These are phyloP conservation scores for Prolemur simus DNA, from an alignment of 2,113 vertebrate species.

Conservation along the genomic window DNA sequence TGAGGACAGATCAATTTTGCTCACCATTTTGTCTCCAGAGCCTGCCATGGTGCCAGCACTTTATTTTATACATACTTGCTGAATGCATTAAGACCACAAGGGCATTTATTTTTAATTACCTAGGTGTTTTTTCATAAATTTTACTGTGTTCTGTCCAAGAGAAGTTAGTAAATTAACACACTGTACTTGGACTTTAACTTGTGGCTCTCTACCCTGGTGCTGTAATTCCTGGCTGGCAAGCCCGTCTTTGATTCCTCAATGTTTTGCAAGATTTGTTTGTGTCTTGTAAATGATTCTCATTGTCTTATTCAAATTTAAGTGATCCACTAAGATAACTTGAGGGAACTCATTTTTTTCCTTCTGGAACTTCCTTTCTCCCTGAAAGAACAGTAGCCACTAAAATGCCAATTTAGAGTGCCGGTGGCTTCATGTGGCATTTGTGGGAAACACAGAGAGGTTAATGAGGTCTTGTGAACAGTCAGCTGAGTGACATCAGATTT, in stretches of 20 bases:
- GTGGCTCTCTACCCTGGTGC: not conserved
- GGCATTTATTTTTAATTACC: not conserved
- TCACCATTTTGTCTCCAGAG: not conserved
- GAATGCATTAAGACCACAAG: not conserved
- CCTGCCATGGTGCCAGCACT: not conserved
- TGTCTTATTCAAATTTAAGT: not conserved
- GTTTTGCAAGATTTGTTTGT: not conserved
- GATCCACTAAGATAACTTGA: not conserved
- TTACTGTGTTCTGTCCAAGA: not conserved
- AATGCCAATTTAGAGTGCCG: conserved; percentile 26
- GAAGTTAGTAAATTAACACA: not conserved
- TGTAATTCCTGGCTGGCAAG: not conserved
- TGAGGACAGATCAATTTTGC: not conserved
- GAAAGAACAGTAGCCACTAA: conserved; percentile 32
- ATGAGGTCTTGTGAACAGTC: conserved; percentile 37
- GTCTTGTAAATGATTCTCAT: not conserved
- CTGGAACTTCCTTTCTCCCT: not conserved
- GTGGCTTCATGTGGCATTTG: not conserved
- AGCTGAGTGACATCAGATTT: conserved; percentile 43
- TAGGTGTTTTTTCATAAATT: not conserved
- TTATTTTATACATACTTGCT: not conserved
- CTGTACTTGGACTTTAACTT: not conserved
- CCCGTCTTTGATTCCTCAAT: not conserved
- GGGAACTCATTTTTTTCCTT: conserved; percentile 20
- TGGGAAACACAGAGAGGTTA: not conserved